A percentile compares a stretch with the other conserved stretches of the same genome.
Evolutionary conservation across 1,140 invertebrate species (phyloP).

Genomic region (Galleria mellonella): DNA sequence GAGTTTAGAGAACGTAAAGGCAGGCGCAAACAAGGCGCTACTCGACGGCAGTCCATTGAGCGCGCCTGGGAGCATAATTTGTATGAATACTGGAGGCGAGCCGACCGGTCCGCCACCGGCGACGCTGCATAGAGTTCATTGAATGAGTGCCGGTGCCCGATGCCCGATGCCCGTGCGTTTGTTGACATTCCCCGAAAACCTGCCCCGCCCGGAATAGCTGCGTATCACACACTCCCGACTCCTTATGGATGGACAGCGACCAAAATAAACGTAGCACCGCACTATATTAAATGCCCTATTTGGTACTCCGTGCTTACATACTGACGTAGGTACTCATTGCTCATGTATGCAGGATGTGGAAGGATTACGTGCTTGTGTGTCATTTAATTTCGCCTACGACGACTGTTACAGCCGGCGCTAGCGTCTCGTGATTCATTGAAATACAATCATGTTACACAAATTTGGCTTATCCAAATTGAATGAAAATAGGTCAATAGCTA

Average conservation of each 20-base stretch:
- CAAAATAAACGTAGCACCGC: slow-evolving; percentile 51
- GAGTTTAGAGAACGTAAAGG: slow-evolving; percentile 28
- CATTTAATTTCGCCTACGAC: slow-evolving; percentile 4
- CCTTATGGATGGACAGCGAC: slow-evolving; percentile 59
- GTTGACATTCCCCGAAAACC: slow-evolving; percentile 72
- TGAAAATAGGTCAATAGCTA: no score
- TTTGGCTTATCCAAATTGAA: no score
- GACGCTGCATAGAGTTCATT: slow-evolving; percentile 61
- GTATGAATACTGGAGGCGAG: slow-evolving; percentile 52
- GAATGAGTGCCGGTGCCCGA: slow-evolving; percentile 40
- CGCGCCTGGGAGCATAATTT: slow-evolving; percentile 52
- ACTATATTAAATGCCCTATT: slow-evolving; percentile 53
- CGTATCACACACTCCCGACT: slow-evolving; percentile 50
- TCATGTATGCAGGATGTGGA: slow-evolving; percentile 44
- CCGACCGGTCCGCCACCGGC: slow-evolving; percentile 62
- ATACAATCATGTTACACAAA: no score
- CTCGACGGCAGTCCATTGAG: slow-evolving; percentile 41
- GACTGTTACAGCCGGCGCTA: slow-evolving; percentile 2
- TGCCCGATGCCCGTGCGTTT: no score
- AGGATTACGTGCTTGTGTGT: slow-evolving; percentile 12
- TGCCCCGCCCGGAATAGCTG: slow-evolving; percentile 63
- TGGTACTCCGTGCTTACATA: slow-evolving; percentile 35
- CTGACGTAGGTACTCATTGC: slow-evolving; percentile 14
- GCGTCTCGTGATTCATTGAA: background rate
- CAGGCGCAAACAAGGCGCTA: slow-evolving; percentile 14